A percentile compares a stretch with the other conserved stretches of the same genome.
Conservation (phyloP, 2,888 invertebrate species). For the Phytoseiulus persimilis region DNA sequence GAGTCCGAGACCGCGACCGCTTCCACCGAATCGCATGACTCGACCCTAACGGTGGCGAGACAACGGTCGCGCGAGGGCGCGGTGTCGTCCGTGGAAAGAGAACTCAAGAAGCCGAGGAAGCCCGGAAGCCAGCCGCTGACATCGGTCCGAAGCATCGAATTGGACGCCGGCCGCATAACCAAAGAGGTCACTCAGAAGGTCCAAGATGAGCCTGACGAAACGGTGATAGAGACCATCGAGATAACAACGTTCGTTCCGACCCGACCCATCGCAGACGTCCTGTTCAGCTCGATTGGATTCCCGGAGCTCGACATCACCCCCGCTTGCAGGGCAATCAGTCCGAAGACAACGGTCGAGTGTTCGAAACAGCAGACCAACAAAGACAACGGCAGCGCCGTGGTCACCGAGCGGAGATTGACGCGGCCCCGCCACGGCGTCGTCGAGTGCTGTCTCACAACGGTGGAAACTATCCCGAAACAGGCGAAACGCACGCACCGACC, state of each 20-base stretch:
- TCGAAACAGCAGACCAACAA: neutral
- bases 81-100: neutral
- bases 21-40: neutral
- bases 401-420: neutral
- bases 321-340: neutral
- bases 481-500: neutral
- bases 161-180: neutral
- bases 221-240: constrained; percentile 9
- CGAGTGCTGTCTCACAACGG: constrained; percentile 8
- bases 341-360: neutral
- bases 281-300: constrained; percentile 14
- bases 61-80: neutral
- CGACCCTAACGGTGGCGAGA: neutral
- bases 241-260: constrained; percentile 1
- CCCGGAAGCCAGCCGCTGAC: neutral
- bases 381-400: neutral
- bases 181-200: constrained; percentile 13
- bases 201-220: constrained; percentile 21
- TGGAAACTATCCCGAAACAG: constrained; percentile 7
- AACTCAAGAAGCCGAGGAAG: neutral
- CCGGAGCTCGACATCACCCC: constrained; percentile 13
- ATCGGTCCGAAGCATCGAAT: neutral
- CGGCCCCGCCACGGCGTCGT: neutral
- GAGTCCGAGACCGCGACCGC: neutral
- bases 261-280: neutral